Conservation (phyloP, 2,113 vertebrate species). For the Ictalurus punctatus region DNA sequence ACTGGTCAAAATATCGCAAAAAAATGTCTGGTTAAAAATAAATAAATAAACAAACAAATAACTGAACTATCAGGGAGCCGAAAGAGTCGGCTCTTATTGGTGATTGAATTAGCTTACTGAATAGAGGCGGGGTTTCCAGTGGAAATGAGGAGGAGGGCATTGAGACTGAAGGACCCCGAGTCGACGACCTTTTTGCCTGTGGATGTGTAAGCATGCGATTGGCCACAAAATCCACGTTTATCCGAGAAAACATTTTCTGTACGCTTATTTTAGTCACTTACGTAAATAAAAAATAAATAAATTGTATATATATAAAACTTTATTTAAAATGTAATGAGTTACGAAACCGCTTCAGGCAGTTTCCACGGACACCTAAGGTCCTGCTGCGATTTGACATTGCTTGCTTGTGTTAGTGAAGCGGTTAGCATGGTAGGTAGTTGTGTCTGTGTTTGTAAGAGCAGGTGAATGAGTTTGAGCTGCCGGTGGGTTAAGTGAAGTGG, state of each 20-base stretch:
- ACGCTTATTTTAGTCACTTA: too few relatives aligned
- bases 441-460: background rate
- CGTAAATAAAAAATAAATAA: too few relatives aligned
- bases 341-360: background rate
- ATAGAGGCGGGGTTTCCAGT: background rate
- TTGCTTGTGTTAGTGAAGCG: background rate
- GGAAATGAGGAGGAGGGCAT: background rate
- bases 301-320: too few relatives aligned
- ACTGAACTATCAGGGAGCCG: background rate
- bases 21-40: too few relatives aligned
- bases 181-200: background rate
- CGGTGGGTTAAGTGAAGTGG: too few relatives aligned
- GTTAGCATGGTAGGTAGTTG: background rate
- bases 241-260: background rate
- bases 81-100: background rate
- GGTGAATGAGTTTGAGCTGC: background rate
- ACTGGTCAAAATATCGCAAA: too few relatives aligned
- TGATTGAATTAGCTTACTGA: background rate
- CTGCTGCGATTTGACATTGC: conserved; percentile 12
- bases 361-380: background rate
- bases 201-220: background rate
- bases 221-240: background rate
- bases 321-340: background rate
- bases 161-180: background rate
- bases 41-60: too few relatives aligned